Evolutionary conservation across 2,113 vertebrate species (phyloP), one percentile per base, ranked within the genome.

Genomic region (Trogon surrucura): DNA sequence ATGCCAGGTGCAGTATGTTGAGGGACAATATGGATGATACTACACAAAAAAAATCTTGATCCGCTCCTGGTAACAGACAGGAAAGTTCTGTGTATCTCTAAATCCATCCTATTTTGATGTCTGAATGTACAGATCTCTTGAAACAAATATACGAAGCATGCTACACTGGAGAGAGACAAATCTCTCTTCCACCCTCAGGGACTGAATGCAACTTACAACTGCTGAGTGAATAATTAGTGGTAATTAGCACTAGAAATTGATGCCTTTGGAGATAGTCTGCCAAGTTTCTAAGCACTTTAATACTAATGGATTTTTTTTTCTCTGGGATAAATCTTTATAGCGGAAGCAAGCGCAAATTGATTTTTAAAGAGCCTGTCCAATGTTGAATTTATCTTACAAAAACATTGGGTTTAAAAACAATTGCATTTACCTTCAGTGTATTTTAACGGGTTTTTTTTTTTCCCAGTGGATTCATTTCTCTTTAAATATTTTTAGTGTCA

Each of bases 151-250:
- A 78, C 0, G 6, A 96, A 96, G 77, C 27, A 47, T 10, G 14
- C 71, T 80, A 80, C 6, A 1, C 77, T 67, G 51, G 82, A 96
- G 94, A 97, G 95, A 97, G 97, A 97, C 96, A 97, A 97, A 96
- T 97, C 94, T 96, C 82, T 87, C 90, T 41, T 96, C 82, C 64
- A 74, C 97, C 97, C 97, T 89, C 75, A 71, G 97, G 97, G 97
- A 97, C 96, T 69, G 45, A 96, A 95, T 74, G 91, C 96, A 94
- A 96, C 96, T 97, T 97, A 96, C 97, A 98, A 97, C 97, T 96
- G 97, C 97, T 96, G 97, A 97, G 97, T 98, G 97, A 98, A 98
- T 98, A 98, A 98, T 98, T 98, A 98, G 97, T 97, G 96, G 96
- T 98, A 98, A 98, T 98, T 98, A 98, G 97, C 96, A 91, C 91